Percentiles rank a stretch among this genome's conserved stretches.
These are phyloP conservation scores for Blastobasis adustella DNA, from an alignment of 2,888 invertebrate genomes.

Conservation along the genomic window DNA sequence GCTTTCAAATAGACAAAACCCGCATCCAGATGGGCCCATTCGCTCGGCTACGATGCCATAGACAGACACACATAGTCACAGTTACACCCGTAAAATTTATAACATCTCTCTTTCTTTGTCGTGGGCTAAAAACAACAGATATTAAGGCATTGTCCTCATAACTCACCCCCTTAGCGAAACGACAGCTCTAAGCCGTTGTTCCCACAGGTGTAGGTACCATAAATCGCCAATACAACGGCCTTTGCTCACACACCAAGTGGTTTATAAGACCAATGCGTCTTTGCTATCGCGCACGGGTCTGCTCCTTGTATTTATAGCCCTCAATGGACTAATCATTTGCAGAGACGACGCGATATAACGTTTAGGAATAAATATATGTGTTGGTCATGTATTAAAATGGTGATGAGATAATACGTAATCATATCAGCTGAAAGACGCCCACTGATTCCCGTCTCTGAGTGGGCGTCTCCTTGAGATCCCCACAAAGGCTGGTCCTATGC, in stretches of 20 bases:
- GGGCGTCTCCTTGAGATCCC: too few species aligned
- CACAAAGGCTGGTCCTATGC: too few species aligned
- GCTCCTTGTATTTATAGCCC: conserved; percentile 50
- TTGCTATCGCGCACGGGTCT: conserved; percentile 54
- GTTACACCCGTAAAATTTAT: background rate
- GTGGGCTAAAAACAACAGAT: background rate
- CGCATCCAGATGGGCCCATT: background rate
- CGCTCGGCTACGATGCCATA: background rate
- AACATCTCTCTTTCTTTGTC: background rate
- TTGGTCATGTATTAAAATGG: too few species aligned
- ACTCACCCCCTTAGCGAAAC: too few species aligned
- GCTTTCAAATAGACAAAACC: too few species aligned
- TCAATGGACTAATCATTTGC: conserved; percentile 54
- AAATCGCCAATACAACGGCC: conserved; percentile 44
- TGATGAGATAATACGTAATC: too few species aligned
- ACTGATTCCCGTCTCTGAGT: too few species aligned
- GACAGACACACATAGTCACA: background rate
- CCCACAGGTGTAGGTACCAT: conserved; percentile 43
- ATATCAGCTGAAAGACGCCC: too few species aligned
- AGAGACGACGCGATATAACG: conserved; percentile 25
- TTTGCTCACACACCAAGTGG: conserved; percentile 42
- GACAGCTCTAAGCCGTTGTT: conserved; percentile 17
- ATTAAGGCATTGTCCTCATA: too few species aligned
- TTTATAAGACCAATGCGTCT: conserved; percentile 64
- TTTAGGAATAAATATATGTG: too few species aligned